These are phyloP conservation scores for Limnephilus marmoratus DNA, from an alignment of 2,888 invertebrate species.

Conservation along the genomic window DNA sequence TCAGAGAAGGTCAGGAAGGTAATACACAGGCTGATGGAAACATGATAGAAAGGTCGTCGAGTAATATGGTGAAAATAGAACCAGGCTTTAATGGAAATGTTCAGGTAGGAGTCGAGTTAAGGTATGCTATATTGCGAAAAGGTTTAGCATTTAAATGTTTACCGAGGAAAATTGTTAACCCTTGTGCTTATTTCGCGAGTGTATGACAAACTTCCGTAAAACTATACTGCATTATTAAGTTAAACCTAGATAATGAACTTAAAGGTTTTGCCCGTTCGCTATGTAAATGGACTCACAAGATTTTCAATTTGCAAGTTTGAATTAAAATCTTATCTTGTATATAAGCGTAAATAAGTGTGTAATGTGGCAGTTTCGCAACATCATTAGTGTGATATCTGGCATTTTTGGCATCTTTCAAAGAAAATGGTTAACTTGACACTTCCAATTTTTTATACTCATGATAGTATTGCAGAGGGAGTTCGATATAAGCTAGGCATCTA, in stretches of 20 bases:
- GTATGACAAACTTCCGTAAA: not conserved
- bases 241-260: not conserved
- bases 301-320: not conserved
- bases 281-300: not conserved
- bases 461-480: not conserved
- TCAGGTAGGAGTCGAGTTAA: not conserved
- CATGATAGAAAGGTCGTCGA: not conserved
- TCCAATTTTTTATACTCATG: not conserved
- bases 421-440: no score
- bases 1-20: not conserved
- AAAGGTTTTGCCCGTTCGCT: not conserved
- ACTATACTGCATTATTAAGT: not conserved
- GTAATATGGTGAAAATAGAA: not conserved
- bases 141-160: not conserved
- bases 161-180: not conserved
- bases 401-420: not conserved
- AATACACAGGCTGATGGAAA: not conserved
- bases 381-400: not conserved
- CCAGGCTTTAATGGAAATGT: not conserved
- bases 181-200: not conserved
- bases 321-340: not conserved
- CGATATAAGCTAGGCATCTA: not conserved
- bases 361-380: no score
- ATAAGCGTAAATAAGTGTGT: not conserved
- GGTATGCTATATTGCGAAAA: not conserved